A percentile compares a stretch with the other conserved stretches of the same genome.
Evolutionary conservation across 1,140 invertebrate genomes (phyloP).

Genomic region (Leptestheria dahalacensis): DNA sequence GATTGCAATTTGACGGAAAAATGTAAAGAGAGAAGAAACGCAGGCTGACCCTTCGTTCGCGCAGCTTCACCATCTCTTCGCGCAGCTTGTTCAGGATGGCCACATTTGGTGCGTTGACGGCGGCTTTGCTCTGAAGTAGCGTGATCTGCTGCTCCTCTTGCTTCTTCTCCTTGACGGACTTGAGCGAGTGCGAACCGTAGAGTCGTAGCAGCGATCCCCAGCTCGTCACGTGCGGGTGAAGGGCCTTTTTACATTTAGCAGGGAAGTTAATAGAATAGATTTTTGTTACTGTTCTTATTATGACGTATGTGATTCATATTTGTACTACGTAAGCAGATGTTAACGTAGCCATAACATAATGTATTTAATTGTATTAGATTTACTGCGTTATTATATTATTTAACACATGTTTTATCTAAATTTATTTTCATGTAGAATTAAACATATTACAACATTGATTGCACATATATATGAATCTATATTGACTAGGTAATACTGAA

Average conservation of each 20-base stretch:
- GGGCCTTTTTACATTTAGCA: constrained; percentile 31
- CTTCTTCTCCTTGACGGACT: constrained; percentile 86
- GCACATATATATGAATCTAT: too few relatives aligned
- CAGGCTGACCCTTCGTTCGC: constrained; percentile 27
- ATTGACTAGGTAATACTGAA: neutral
- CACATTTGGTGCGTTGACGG: constrained; percentile 80
- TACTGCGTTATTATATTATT: too few relatives aligned
- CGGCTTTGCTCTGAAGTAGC: constrained; percentile 71
- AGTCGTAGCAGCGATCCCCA: constrained; percentile 86
- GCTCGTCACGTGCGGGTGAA: constrained; percentile 84
- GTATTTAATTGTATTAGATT: too few relatives aligned
- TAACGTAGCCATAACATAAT: too few relatives aligned
- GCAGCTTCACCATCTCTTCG: constrained; percentile 70
- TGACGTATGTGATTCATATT: constrained; percentile 12
- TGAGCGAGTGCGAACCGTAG: constrained; percentile 83
- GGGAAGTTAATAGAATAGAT: neutral
- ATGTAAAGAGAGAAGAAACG: neutral
- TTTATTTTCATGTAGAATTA: constrained; percentile 1
- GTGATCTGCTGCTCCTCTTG: constrained; percentile 88
- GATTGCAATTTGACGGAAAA: too few relatives aligned
- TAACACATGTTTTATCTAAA: too few relatives aligned
- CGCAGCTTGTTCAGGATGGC: constrained; percentile 81
- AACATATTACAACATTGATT: too few relatives aligned
- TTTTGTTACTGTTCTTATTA: too few relatives aligned
- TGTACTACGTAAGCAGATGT: neutral